phyloP scores from a whole-genome alignment of 2,797 vertebrate genomes.

The Sebastes iracundus region DNA sequence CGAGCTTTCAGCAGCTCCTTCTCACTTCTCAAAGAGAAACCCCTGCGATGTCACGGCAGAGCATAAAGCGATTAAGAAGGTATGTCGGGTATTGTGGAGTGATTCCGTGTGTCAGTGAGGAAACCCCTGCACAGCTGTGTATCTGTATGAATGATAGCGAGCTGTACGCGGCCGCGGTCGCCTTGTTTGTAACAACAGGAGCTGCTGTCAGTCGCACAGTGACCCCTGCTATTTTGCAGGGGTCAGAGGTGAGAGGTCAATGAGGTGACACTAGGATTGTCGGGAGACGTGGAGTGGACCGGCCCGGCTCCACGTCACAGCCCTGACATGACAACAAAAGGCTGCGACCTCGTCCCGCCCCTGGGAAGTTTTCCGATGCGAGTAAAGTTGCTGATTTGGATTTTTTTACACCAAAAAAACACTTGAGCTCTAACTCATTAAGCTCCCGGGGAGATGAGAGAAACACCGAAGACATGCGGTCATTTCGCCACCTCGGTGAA shows the following conservation, averaged over 20 bases:
- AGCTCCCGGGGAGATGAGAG: slow-evolving; percentile 17
- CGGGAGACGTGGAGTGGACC: slow-evolving; percentile 46
- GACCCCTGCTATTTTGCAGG: slow-evolving; percentile 56
- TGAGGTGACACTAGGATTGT: slow-evolving; percentile 59
- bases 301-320: slow-evolving; percentile 19
- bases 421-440: slow-evolving; percentile 46
- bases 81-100: slow-evolving; percentile 47
- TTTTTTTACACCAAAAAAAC: slow-evolving; percentile 35
- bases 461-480: slow-evolving; percentile 22
- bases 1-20: slow-evolving; percentile 55
- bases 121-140: slow-evolving; percentile 20
- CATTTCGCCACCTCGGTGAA: slow-evolving; percentile 47
- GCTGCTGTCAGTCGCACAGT: slow-evolving; percentile 67
- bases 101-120: slow-evolving; percentile 17
- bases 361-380: slow-evolving; percentile 11
- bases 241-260: slow-evolving; percentile 71
- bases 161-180: slow-evolving; percentile 9
- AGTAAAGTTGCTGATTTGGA: slow-evolving; percentile 58
- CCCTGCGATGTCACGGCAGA: neutral
- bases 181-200: slow-evolving; percentile 70
- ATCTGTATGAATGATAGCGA: slow-evolving; percentile 10
- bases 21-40: slow-evolving; percentile 39
- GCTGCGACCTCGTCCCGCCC: slow-evolving; percentile 28
- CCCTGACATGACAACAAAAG: slow-evolving; percentile 58
- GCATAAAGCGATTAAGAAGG: slow-evolving; percentile 32